Base-by-base conservation (phyloP, 2,888 invertebrate genomes). In the Amitus sp. region DNA sequence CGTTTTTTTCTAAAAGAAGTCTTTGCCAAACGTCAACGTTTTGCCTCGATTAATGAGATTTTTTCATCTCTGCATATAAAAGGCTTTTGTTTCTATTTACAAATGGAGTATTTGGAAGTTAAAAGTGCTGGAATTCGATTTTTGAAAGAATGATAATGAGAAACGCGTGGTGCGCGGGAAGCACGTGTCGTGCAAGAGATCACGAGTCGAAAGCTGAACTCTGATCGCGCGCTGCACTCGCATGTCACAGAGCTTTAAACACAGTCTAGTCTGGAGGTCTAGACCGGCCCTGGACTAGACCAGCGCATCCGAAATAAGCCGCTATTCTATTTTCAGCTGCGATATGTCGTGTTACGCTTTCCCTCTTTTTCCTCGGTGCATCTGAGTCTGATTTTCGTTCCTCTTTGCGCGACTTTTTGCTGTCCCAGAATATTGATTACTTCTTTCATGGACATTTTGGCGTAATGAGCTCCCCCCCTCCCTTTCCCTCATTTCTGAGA, bases 221-320 rank as follows among this genome's bases (percentile, higher is more conserved):
- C 63, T 59, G 58, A 66, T 63, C 39, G 49, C 56, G 57, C 52
- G 43, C 43, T 37, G 49, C 43, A 50, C 56, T 60, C 56, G 59
- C 65, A 60, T 57, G 49, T 73, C 71, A 69, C 74, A 74, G 73
- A 75, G 67, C 70, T 66, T 67, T 66, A 70, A 74, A 68, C 71
- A 55, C 72, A 66, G 69, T 70, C 74, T 73, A 72, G 74, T 70
- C 72, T 75, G 68, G 71, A 76, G 75, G 76, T 78, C 77, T 78
- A 76, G 76, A 77, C 73, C 73, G 73, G 65, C 62, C 69, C 71
- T 75, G 73, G 73, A 77, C 77, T 75, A 73, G 73, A 75, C 73
- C 73, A 73, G 74, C 71, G 55, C 68, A 73, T 76, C 73, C 73
- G 71, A 77, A 78, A 77, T 77, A 75, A 73, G 73, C 71, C 67